These are phyloP conservation scores for Drosophila nigritarsus DNA, from an alignment of 2,888 invertebrate genomes.

Conservation along the genomic window DNA sequence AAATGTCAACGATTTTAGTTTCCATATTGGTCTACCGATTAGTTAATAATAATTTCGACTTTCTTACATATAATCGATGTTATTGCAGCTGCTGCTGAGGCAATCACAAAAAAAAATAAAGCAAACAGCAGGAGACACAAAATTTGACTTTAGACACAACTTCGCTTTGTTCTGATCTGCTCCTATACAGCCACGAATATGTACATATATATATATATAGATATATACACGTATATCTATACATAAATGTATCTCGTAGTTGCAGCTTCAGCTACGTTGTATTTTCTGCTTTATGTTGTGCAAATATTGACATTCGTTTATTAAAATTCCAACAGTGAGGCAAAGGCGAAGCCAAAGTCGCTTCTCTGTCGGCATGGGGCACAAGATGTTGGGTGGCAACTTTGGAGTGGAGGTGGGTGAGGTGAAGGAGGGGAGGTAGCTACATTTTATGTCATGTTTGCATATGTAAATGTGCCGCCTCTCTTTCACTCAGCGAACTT, in stretches of 20 bases:
- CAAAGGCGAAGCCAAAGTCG: conserved; percentile 64
- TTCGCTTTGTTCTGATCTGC: conserved; percentile 15
- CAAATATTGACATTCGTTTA: conserved; percentile 83
- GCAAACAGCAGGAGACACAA: conserved; percentile 56
- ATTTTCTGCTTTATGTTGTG: conserved; percentile 80
- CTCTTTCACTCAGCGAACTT: conserved; percentile 7
- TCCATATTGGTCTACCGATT: not conserved
- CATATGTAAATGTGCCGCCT: conserved; percentile 73
- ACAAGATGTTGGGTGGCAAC: conserved; percentile 32
- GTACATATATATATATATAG: conserved; percentile 5
- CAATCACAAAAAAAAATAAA: conserved; percentile 44
- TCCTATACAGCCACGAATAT: not conserved
- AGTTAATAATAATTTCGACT: not conserved
- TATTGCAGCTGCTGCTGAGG: conserved; percentile 29
- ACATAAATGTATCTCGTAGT: conserved; percentile 49
- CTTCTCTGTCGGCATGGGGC: conserved; percentile 63
- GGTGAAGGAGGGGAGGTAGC: conserved; percentile 7
- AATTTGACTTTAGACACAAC: conserved; percentile 37
- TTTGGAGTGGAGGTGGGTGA: not conserved
- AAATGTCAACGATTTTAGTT: not conserved
- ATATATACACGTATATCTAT: conserved; percentile 5
- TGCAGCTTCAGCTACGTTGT: conserved; percentile 56
- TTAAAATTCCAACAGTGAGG: conserved; percentile 81
- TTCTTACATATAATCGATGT: conserved; percentile 1
- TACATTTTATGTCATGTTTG: conserved; percentile 77